Evolutionary conservation across 2,797 vertebrate species (phyloP), one percentile per base, ranked within the genome.

Genomic region (Eidolon dupreanum): DNA sequence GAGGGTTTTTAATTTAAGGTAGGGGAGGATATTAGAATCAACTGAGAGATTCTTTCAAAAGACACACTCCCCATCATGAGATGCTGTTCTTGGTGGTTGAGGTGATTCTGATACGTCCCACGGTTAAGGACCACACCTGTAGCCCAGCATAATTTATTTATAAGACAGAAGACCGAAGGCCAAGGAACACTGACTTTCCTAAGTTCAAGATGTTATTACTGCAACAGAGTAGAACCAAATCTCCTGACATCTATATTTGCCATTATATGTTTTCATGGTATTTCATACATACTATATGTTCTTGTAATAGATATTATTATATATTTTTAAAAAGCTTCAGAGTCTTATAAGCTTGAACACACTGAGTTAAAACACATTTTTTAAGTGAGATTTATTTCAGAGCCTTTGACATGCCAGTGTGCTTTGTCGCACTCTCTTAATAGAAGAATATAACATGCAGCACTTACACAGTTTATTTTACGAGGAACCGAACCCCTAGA

Each of bases 21-120:
- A 28, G 6, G 26, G 59, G 22, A 86, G n/a, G 22, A 33, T 49
- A 4, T 68, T 74, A 17, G 28, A 66, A 31, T 55, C n/a, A 57
- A 3, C 63, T n/a, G 28, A 71, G 24, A 63, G 46, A 19, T 55
- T 28, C 6, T 49, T 78, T 49, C 16, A 49, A 16, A 17, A 71
- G 10, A 7, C 19, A 13, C 26, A 15, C 9, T 33, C 26, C 19
- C 1, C 2, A 0, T 15, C 59, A 11, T 33, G 43, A 33, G 33
- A 4, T 0, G 3, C 7, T 1, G 3, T 28, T 31, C 26, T 31
- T 65, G 20, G n/a, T 59, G 24, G 15, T 26, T 5, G n/a, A 6
- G 7, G n/a, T 78, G 33, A 57, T 19, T 75, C 53, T 71, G 6
- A 53, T 61, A 26, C 12, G 31, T 24, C 55, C 24, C 15, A 8